phyloP scores from a whole-genome alignment of 2,797 vertebrate genomes.

The Ctenopoma kingsleyae region DNA sequence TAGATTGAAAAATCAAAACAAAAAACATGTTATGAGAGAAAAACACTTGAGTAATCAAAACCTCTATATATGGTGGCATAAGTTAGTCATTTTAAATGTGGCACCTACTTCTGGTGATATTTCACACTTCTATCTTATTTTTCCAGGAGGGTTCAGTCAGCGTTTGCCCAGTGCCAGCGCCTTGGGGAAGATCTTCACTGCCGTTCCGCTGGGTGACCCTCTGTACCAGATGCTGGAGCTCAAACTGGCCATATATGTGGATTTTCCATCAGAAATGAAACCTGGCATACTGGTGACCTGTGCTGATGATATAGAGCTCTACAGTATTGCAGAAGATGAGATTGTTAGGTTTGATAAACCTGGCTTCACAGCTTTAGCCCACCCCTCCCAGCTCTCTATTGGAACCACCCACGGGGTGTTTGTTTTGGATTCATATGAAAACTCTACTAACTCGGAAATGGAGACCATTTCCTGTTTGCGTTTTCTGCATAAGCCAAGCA shows the following conservation, averaged over 20 bases:
- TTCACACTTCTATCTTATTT: neutral
- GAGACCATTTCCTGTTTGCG: conserved; percentile 82
- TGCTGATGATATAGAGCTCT: conserved; percentile 95
- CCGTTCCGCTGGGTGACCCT: conserved; percentile 91
- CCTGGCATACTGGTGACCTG: conserved; percentile 92
- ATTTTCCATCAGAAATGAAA: conserved; percentile 91
- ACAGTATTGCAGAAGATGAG: conserved; percentile 77
- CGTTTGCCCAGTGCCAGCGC: conserved; percentile 94
- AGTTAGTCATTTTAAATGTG: neutral
- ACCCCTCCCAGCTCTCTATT: conserved; percentile 88
- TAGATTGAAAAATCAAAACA: too few species aligned
- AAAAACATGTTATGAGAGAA: too few species aligned
- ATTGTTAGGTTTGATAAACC: conserved; percentile 86
- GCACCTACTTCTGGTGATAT: neutral
- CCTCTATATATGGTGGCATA: too few species aligned
- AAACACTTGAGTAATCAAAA: too few species aligned
- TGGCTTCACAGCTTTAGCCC: conserved; percentile 94
- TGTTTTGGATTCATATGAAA: conserved; percentile 82
- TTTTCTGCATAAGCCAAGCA: conserved; percentile 94
- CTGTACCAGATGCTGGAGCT: conserved; percentile 96
- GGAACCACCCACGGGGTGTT: conserved; percentile 96
- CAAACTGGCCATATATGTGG: conserved; percentile 94
- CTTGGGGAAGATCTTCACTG: conserved; percentile 94
- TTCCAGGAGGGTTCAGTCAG: conserved; percentile 93
- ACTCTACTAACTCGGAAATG: conserved; percentile 68